These are phyloP conservation scores for Tenodera sinensis DNA, from an alignment of 2,888 invertebrate species.

Conservation along the genomic window DNA sequence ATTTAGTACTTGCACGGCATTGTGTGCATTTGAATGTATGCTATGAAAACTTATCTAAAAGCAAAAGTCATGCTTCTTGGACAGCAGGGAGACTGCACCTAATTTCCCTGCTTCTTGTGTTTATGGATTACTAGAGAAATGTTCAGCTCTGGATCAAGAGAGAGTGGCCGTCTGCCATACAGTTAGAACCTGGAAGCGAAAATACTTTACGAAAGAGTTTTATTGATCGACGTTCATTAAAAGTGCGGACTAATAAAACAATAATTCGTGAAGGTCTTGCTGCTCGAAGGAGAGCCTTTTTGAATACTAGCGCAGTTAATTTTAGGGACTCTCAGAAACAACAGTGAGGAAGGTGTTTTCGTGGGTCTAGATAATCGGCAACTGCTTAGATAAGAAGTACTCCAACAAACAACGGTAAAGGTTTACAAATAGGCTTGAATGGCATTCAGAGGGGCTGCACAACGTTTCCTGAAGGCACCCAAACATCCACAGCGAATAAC, in stretches of 20 bases:
- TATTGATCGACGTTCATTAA: not conserved
- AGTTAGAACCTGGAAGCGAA: not conserved
- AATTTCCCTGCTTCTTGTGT: not conserved
- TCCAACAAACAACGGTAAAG: no score
- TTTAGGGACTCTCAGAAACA: not conserved
- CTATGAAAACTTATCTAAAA: not conserved
- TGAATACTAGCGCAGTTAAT: not conserved
- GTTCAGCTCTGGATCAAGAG: not conserved
- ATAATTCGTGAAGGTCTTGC: not conserved
- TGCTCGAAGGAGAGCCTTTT: no score
- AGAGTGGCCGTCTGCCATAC: not conserved
- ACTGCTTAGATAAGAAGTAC: no score
- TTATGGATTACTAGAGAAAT: not conserved
- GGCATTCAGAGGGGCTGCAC: not conserved
- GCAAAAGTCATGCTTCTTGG: not conserved
- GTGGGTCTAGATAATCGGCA: not conserved
- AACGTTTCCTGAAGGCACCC: not conserved
- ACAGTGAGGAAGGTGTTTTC: not conserved
- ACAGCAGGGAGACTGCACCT: not conserved
- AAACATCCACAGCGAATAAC: not conserved
- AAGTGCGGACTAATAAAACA: not conserved
- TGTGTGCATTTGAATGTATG: not conserved
- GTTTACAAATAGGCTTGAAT: not conserved
- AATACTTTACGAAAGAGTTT: constrained; percentile 1
- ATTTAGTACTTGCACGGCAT: not conserved